Base-by-base conservation (phyloP, 92 coral and sea anemone genomes). In the Pocillopora meandrina region DNA sequence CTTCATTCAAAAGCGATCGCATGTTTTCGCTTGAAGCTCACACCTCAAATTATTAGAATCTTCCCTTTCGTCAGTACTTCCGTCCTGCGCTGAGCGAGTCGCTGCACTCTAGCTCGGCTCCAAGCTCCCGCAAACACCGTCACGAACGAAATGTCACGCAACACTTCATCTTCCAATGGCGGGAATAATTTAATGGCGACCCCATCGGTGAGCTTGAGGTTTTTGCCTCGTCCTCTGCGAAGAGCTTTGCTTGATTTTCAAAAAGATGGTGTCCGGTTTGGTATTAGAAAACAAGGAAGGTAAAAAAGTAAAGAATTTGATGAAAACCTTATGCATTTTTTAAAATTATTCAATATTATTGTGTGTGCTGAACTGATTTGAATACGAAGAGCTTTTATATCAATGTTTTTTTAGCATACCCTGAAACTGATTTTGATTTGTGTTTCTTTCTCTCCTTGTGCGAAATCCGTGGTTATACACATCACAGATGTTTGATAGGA, bases 281-380 rank as follows among this genome's bases (percentile, higher is more conserved):
- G 92, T n/a, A 90, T 95, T 64, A 81, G 90, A 56, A 95, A 95
- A 33, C 71, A 93, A 56, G 98, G 98, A 86, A 95, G 98, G 98
- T 95, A 81, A 83, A 65, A 42, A 63, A 52, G 5, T 26, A 12
- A 36, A 36, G 26, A 14, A 58, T 15, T 69, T 36, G 16, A 36
- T 17, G 58, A 69, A 62, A 80, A 72, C 33, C 16, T 26, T 14
- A 26, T 23, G 23, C 9, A 52, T 56, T 33, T 20, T n/a, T 9
- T 7, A 13, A 7, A 64, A 62, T 61, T 14, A 2, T 11, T 15
- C 3, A 1, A 16, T 34, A 56, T 31, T 56, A 18, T 47, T 12
- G 1, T 13, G 15, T 21, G 34, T 19, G 9, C 68, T 61, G 23
- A 76, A 2, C 16, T 66, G 47, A 66, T 66, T 66, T 66, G 7